A percentile compares a stretch with the other conserved stretches of the same genome.
These are phyloP conservation scores for Liodrosophila aerea DNA, from an alignment of 2,888 invertebrate genomes.

Conservation along the genomic window DNA sequence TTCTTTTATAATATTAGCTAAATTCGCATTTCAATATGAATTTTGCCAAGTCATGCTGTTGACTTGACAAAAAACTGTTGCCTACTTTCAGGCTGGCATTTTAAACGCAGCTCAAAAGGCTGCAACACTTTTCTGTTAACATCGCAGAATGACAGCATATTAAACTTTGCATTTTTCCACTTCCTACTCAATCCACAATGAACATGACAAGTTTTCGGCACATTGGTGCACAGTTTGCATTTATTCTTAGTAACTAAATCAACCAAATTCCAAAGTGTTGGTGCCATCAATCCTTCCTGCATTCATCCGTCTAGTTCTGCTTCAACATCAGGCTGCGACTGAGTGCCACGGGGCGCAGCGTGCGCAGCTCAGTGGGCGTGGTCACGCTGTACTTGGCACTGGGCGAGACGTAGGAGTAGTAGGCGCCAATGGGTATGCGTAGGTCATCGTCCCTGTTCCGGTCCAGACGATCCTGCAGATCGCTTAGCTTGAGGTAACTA, in stretches of 20 bases:
- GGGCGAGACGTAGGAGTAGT: slow-evolving; percentile 76
- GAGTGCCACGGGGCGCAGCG: slow-evolving; percentile 72
- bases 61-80: no score
- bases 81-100: no score
- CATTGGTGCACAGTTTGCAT: slow-evolving; percentile 67
- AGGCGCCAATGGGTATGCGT: slow-evolving; percentile 75
- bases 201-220: slow-evolving; percentile 40
- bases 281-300: slow-evolving; percentile 2
- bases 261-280: slow-evolving; percentile 6
- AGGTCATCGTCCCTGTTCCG: slow-evolving; percentile 48
- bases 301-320: slow-evolving; percentile 27
- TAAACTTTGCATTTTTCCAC: no score
- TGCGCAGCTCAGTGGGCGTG: slow-evolving; percentile 75
- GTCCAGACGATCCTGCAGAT: slow-evolving; percentile 40
- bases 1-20: no score
- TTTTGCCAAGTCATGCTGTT: no score
- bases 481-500: slow-evolving; percentile 62
- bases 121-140: no score
- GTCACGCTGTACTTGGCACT: slow-evolving; percentile 76
- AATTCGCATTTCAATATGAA: no score
- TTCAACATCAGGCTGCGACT: slow-evolving; percentile 70
- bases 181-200: no score
- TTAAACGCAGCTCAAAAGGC: no score
- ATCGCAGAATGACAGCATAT: no score
- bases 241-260: slow-evolving; percentile 58